These are phyloP conservation scores for Drosophila histrio DNA, from an alignment of 2,888 invertebrate species.

Conservation along the genomic window DNA sequence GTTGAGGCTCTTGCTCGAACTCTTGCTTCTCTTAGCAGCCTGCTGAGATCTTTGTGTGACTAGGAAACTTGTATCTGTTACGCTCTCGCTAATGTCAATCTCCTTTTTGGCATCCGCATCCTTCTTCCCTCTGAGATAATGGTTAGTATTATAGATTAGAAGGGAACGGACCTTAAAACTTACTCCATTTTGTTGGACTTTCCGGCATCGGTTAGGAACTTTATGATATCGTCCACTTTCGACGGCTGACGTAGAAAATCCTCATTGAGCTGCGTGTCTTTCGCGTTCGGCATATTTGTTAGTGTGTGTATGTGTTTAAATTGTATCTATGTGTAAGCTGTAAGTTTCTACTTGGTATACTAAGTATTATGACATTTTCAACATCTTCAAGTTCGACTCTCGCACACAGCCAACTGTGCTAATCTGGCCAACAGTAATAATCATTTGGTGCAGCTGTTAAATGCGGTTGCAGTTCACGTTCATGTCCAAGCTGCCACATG, in stretches of 20 bases:
- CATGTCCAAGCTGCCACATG: slow-evolving; percentile 4
- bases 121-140: neutral
- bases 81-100: slow-evolving; percentile 3
- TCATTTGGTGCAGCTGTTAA: slow-evolving; percentile 67
- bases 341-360: neutral
- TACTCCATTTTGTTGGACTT: slow-evolving; percentile 43
- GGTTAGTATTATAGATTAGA: too few species aligned
- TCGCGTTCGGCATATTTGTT: slow-evolving; percentile 14
- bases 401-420: slow-evolving; percentile 54
- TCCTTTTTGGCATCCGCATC: slow-evolving; percentile 25
- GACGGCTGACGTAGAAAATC: slow-evolving; percentile 34
- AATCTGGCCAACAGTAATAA: slow-evolving; percentile 61
- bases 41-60: neutral
- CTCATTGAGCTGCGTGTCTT: slow-evolving; percentile 36
- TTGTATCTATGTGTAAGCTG: neutral
- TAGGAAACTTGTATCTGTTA: slow-evolving; percentile 30
- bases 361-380: slow-evolving; percentile 1
- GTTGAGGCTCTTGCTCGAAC: neutral
- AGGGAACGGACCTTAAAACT: neutral
- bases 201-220: slow-evolving; percentile 30
- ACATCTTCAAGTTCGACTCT: neutral
- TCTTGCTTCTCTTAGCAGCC: neutral
- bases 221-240: slow-evolving; percentile 34
- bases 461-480: slow-evolving; percentile 44
- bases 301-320: neutral